Conservation (phyloP, 2,888 invertebrate genomes). For the Cryptophagus acutangulus region DNA sequence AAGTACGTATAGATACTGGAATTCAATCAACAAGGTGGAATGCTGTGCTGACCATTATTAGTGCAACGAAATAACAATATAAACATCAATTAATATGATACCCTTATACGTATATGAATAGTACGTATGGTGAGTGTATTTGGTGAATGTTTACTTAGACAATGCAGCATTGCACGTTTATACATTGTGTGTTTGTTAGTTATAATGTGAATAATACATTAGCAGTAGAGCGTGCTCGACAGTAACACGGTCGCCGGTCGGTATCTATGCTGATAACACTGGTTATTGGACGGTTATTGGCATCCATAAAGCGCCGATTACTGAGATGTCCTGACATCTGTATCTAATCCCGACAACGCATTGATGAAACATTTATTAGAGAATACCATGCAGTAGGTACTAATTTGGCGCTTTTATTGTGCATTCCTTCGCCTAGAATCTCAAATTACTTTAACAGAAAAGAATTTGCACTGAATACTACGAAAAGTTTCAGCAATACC, state of each 20-base stretch:
- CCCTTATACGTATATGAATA: slow-evolving; percentile 1
- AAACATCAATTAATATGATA: slow-evolving; percentile 13
- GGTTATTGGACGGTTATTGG: slow-evolving; percentile 46
- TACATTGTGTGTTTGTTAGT: slow-evolving; percentile 22
- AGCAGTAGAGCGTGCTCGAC: slow-evolving; percentile 31
- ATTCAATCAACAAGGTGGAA: no score
- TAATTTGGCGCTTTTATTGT: no score
- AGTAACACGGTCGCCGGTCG: slow-evolving; percentile 32
- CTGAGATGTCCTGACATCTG: slow-evolving; percentile 37
- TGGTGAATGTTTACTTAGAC: slow-evolving; percentile 24
- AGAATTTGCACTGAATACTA: no score
- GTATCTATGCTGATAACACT: slow-evolving; percentile 41
- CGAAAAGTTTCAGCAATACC: no score
- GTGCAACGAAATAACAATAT: no score
- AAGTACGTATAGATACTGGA: no score
- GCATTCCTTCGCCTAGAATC: no score
- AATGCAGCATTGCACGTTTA: slow-evolving; percentile 21
- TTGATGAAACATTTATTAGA: slow-evolving; percentile 27
- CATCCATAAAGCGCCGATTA: slow-evolving; percentile 40
- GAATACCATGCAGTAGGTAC: no score
- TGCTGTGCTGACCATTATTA: no score
- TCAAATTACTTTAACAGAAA: no score
- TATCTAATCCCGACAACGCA: slow-evolving; percentile 35
- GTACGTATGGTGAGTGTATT: slow-evolving; percentile 19
- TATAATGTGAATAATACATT: slow-evolving; percentile 31